Conservation (phyloP, 2,888 invertebrate genomes). For the Pycnomerus fuliginosus region DNA sequence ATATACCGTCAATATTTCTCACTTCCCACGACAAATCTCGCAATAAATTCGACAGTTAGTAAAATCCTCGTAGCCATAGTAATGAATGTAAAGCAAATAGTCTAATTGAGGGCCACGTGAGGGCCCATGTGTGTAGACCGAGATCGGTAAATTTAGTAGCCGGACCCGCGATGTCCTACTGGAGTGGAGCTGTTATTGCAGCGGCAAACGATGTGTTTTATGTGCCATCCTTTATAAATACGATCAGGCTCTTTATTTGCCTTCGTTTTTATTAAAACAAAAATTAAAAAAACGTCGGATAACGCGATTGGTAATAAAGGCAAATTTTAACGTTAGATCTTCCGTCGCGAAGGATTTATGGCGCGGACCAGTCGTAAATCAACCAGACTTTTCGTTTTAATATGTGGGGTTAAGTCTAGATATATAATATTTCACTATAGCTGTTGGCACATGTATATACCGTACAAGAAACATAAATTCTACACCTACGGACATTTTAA, state of each 20-base stretch:
- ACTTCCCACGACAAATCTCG: slow-evolving; percentile 49
- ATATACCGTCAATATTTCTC: slow-evolving; percentile 48
- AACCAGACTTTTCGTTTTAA: slow-evolving; percentile 21
- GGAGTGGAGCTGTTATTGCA: slow-evolving; percentile 36
- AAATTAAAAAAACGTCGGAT: no score
- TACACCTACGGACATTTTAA: slow-evolving; percentile 35
- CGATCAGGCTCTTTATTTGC: no score
- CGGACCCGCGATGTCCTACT: slow-evolving; percentile 33
- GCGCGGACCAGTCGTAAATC: slow-evolving; percentile 14
- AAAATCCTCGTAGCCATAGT: slow-evolving; percentile 50
- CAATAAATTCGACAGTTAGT: slow-evolving; percentile 53
- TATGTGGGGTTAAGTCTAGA: slow-evolving; percentile 41
- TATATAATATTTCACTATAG: slow-evolving; percentile 44
- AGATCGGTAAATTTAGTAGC: slow-evolving; percentile 42
- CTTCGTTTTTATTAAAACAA: no score
- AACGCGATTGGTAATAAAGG: no score
- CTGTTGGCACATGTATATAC: slow-evolving; percentile 43
- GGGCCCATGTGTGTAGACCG: slow-evolving; percentile 47
- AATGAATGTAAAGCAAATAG: slow-evolving; percentile 53
- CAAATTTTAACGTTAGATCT: no score
- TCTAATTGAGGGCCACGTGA: slow-evolving; percentile 51
- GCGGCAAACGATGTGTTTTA: slow-evolving; percentile 41
- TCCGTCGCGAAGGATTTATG: slow-evolving; percentile 6
- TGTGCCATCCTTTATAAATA: slow-evolving; percentile 33
- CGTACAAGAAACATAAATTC: slow-evolving; percentile 34